These are phyloP conservation scores for Camponotus pennsylvanicus DNA, from an alignment of 1,140 invertebrate genomes.

Conservation along the genomic window DNA sequence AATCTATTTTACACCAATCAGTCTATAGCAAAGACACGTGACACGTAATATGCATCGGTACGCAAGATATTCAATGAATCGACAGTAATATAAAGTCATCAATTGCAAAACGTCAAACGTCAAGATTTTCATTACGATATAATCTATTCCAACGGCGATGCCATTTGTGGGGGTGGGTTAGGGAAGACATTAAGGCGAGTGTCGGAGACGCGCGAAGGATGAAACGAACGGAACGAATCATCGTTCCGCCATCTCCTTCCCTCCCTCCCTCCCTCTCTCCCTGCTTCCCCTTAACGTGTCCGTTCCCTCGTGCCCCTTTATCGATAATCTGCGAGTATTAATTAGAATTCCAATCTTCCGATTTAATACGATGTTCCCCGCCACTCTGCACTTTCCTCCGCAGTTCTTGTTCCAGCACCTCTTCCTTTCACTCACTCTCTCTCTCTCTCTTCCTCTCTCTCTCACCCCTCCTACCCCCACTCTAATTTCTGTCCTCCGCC, in stretches of 20 bases:
- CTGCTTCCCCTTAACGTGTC: slow-evolving; percentile 34
- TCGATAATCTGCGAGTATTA: slow-evolving; percentile 76
- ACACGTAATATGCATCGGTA: slow-evolving; percentile 40
- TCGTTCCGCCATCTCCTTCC: slow-evolving; percentile 47
- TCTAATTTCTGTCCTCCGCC: background rate
- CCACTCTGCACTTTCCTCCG: slow-evolving; percentile 36
- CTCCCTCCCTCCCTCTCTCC: background rate
- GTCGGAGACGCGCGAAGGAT: slow-evolving; percentile 58
- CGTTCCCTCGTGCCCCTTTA: slow-evolving; percentile 58
- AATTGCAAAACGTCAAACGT: slow-evolving; percentile 63
- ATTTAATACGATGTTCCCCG: slow-evolving; percentile 70
- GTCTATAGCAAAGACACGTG: background rate
- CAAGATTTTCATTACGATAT: slow-evolving; percentile 75
- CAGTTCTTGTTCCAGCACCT: slow-evolving; percentile 6
- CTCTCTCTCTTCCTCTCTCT: slow-evolving; percentile 6
- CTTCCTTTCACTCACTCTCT: background rate
- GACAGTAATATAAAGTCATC: slow-evolving; percentile 53
- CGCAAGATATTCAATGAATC: slow-evolving; percentile 60
- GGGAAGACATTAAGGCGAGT: slow-evolving; percentile 60
- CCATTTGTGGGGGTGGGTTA: background rate
- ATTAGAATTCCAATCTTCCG: slow-evolving; percentile 79
- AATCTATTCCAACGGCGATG: slow-evolving; percentile 58
- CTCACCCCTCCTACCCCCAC: background rate
- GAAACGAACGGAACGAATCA: slow-evolving; percentile 59
- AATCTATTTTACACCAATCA: background rate